Conservation (phyloP, 2,888 invertebrate species). For the Temnothorax ravouxi region DNA sequence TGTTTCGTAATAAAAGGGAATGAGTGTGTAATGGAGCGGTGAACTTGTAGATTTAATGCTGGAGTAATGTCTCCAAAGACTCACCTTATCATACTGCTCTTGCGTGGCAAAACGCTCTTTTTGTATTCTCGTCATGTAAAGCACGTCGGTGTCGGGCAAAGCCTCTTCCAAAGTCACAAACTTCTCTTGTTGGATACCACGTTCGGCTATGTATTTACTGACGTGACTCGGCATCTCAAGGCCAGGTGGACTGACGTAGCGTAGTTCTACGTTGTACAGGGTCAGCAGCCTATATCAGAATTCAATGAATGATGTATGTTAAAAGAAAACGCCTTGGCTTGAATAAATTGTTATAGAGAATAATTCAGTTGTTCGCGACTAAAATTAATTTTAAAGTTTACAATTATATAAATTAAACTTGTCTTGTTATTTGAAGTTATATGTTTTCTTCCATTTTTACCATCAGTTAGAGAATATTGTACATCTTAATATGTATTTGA, state of each 20-base stretch:
- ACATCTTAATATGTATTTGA: too few species aligned
- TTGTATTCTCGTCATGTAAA: constrained; percentile 99
- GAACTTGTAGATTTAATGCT: background rate
- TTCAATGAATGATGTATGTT: background rate
- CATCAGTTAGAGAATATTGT: background rate
- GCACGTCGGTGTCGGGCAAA: constrained; percentile 96
- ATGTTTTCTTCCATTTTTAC: background rate
- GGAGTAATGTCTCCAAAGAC: constrained; percentile 24
- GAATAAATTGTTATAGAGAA: background rate
- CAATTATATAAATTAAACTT: background rate
- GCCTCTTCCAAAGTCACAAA: constrained; percentile 93
- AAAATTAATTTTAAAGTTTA: constrained; percentile 1
- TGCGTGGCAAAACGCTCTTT: constrained; percentile 94
- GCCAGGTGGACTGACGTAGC: constrained; percentile 95
- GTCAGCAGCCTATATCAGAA: constrained; percentile 90
- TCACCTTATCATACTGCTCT: constrained; percentile 95
- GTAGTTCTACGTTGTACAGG: constrained; percentile 96
- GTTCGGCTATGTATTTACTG: constrained; percentile 91
- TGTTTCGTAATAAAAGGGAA: background rate
- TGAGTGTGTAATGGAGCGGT: background rate
- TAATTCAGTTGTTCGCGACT: background rate
- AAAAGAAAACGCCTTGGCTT: background rate
- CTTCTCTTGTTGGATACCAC: constrained; percentile 93
- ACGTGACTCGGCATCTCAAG: constrained; percentile 97
- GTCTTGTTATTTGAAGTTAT: background rate